phyloP scores from a whole-genome alignment of 2,113 vertebrate species.

The Propithecus coquereli region DNA sequence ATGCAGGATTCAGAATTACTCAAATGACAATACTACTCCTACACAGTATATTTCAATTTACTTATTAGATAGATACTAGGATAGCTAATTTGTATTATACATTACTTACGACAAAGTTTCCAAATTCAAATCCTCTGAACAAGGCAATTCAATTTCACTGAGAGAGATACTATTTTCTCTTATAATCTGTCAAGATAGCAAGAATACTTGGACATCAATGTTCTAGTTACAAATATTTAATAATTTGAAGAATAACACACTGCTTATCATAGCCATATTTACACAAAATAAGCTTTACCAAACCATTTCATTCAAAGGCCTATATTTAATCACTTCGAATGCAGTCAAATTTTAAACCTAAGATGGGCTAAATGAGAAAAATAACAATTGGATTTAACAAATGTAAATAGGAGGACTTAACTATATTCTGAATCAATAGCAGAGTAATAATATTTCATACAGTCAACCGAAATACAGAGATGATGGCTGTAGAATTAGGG shows the following conservation, averaged over 20 bases:
- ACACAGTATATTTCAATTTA: neutral
- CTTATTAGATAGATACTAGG: neutral
- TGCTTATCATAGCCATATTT: neutral
- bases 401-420: neutral
- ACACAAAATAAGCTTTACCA: neutral
- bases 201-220: neutral
- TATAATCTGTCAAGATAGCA: constrained; percentile 88
- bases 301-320: constrained; percentile 6
- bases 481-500: neutral
- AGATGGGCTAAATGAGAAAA: neutral
- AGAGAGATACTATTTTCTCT: constrained; percentile 91
- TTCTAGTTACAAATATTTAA: neutral
- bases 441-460: neutral
- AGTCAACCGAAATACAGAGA: neutral
- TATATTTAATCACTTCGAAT: neutral
- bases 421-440: neutral
- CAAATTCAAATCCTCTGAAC: constrained; percentile 95
- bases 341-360: constrained; percentile 3
- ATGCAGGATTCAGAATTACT: neutral
- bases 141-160: constrained; percentile 85
- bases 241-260: neutral
- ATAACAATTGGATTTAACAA: neutral
- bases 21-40: neutral
- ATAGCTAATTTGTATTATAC: neutral
- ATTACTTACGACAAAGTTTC: constrained; percentile 94